Percentiles rank a stretch among this genome's conserved stretches.
phyloP scores from a whole-genome alignment of 1,140 invertebrate species.

The Portunus trituberculatus region DNA sequence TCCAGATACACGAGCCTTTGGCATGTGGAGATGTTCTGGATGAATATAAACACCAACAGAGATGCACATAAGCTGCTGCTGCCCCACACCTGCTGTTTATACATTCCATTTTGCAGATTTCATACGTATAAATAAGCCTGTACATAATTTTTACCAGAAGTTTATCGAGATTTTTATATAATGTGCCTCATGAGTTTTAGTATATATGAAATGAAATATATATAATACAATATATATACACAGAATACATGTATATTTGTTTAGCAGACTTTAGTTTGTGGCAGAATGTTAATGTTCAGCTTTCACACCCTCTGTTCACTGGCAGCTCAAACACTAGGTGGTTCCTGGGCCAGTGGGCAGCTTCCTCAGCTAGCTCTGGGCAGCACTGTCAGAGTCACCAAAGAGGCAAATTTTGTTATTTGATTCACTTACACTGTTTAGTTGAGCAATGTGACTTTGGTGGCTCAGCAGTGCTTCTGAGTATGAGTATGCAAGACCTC shows the following conservation, averaged over 20 bases:
- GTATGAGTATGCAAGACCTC: neutral
- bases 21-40: conserved; percentile 54
- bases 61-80: conserved; percentile 61
- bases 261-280: conserved; percentile 33
- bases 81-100: conserved; percentile 67
- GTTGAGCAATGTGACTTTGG: conserved; percentile 22
- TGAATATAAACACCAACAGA: conserved; percentile 41
- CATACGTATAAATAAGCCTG: conserved; percentile 63
- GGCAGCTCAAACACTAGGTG: conserved; percentile 71
- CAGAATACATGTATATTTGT: conserved; percentile 23
- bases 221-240: conserved; percentile 38
- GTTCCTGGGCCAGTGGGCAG: conserved; percentile 41
- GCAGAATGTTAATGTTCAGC: conserved; percentile 28
- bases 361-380: neutral
- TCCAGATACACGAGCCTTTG: conserved; percentile 47
- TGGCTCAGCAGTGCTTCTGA: neutral
- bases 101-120: conserved; percentile 75
- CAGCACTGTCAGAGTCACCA: conserved; percentile 22
- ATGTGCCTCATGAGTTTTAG: conserved; percentile 68
- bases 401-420: neutral
- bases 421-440: neutral
- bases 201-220: conserved; percentile 42
- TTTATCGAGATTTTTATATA: conserved; percentile 74
- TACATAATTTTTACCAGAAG: conserved; percentile 73
- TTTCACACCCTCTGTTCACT: conserved; percentile 45